Evolutionary conservation across 1,140 invertebrate genomes (phyloP), one percentile per base, ranked within the genome.

Genomic region (Magallana gigas): DNA sequence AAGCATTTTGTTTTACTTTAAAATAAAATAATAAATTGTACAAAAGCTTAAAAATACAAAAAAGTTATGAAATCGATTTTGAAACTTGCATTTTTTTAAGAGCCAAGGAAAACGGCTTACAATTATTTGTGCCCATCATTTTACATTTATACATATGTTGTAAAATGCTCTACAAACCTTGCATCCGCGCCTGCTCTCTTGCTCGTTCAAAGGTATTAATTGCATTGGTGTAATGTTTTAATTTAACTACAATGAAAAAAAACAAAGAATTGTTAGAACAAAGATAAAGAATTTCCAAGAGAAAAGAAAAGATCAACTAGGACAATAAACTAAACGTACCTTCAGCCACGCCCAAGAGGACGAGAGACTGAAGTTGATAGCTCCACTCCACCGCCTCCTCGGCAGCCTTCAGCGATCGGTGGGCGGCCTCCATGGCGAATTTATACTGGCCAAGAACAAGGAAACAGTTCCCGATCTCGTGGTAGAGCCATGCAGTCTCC

Each of bases 401-500:
- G 1, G 94, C 94, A 12, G 91, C 91, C 14, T 90, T 90, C 14
- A 94, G 88, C 14, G 94, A 94, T 71, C 93, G 92, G 60, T 93
- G 87, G 1, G 93, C 94, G 83, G 91, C 94, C 16, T 94, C 93
- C 57, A 91, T 89, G 5, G 94, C 92, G 71, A 93, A 91, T 60
- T 93, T 89, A 83, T 91, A 91, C 36, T 94, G 90, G n/a, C 91
- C 92, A 48, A 94, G 88, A 81, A 93, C 93, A 83, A 95, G 90
- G 91, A 94, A 93, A 88, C 94, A 95, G 81, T 94, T 92, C 0
- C 94, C 94, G 14, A 95, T 94, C 89, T 95, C 94, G 85, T 95
- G 94, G 88, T 93, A 93, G 23, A 95, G 88, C 94, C 94, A 95
- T 1, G 94, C 91, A 12, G 90, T 92, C 88, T 95, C 94, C 9